Conservation (phyloP, 2,113 vertebrate species). For the Pomatorhinus ruficollis region DNA sequence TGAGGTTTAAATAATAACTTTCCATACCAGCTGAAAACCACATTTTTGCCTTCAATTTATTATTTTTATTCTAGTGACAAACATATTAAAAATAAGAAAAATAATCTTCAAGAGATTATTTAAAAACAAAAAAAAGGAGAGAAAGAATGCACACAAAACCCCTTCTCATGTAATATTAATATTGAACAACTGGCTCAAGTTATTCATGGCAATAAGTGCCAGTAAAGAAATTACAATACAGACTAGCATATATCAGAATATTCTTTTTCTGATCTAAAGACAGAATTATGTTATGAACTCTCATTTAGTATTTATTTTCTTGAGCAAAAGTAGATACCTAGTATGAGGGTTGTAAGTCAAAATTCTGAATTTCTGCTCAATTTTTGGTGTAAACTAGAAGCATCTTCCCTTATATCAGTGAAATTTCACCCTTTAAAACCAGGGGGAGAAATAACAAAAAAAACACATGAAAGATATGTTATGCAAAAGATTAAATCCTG, state of each 20-base stretch:
- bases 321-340: neutral
- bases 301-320: neutral
- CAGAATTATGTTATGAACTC: neutral
- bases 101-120: neutral
- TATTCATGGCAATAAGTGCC: neutral
- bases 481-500: neutral
- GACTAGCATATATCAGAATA: neutral
- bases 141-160: neutral
- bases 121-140: neutral
- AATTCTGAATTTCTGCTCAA: neutral
- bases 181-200: neutral
- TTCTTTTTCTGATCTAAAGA: neutral
- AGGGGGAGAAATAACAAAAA: neutral
- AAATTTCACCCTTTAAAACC: neutral
- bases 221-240: neutral
- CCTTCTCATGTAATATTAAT: neutral
- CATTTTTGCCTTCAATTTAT: neutral
- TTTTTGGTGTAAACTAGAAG: neutral
- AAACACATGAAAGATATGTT: accelerated
- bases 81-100: neutral
- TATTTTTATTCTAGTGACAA: neutral
- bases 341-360: neutral
- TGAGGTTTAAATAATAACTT: neutral
- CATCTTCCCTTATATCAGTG: neutral
- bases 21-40: neutral